Evolutionary conservation across 2,113 vertebrate species (phyloP).

Genomic region (Zeus faber): DNA sequence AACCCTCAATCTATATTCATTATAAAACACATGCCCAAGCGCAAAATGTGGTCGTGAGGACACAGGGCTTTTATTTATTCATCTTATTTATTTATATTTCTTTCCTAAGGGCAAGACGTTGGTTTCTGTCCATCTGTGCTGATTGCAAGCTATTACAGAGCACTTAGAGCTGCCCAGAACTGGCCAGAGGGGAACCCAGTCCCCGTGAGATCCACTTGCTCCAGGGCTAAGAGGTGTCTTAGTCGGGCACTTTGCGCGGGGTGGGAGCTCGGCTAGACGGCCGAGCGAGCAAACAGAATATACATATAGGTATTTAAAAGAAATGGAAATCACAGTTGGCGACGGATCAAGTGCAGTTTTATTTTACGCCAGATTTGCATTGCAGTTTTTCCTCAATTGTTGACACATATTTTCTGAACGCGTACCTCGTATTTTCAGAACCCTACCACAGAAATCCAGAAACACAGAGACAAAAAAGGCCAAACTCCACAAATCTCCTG

Average conservation of each 20-base stretch:
- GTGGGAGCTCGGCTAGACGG: too few relatives aligned
- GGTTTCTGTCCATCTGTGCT: conserved; percentile 67
- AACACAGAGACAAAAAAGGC: too few relatives aligned
- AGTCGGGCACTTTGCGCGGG: conserved; percentile 31
- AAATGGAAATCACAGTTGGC: too few relatives aligned
- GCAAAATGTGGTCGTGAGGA: conserved; percentile 62
- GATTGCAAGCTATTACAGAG: conserved; percentile 76
- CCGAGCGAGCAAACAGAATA: too few relatives aligned
- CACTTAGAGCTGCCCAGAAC: conserved; percentile 68
- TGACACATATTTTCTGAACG: too few relatives aligned
- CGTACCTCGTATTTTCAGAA: too few relatives aligned
- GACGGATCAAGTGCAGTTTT: too few relatives aligned
- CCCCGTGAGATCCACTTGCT: conserved; percentile 53
- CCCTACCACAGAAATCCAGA: too few relatives aligned
- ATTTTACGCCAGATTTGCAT: too few relatives aligned
- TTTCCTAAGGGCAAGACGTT: conserved; percentile 65
- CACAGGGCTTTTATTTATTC: conserved; percentile 77
- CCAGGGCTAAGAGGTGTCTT: conserved; percentile 51
- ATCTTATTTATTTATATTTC: conserved; percentile 80
- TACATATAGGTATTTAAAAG: too few relatives aligned
- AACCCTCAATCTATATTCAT: conserved; percentile 77
- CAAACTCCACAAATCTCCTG: too few relatives aligned
- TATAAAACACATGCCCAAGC: conserved; percentile 72
- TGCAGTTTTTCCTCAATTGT: too few relatives aligned
- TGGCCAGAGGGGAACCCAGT: conserved; percentile 49